phyloP scores from a whole-genome alignment of 2,888 invertebrate species.

The Colletes collaris region DNA sequence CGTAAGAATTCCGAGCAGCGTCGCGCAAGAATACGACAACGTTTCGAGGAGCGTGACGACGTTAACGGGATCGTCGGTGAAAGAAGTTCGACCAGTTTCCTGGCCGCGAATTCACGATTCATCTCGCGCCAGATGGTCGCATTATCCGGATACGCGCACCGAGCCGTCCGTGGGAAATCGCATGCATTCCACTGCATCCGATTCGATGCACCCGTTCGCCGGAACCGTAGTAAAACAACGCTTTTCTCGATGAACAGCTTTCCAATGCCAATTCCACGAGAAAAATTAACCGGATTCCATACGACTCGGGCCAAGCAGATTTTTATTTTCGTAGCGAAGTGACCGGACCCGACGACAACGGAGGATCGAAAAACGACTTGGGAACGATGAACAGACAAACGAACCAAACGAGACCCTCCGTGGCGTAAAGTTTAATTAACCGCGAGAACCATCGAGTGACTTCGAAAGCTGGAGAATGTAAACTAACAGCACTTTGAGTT shows the following conservation, averaged over 20 bases:
- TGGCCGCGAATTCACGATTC: conserved; percentile 33
- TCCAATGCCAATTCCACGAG: too few species aligned
- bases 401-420: not conserved
- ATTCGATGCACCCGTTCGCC: conserved; percentile 2
- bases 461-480: not conserved
- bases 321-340: too few species aligned
- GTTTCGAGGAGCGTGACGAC: not conserved
- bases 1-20: not conserved
- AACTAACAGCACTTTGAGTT: not conserved
- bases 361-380: too few species aligned
- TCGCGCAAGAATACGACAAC: not conserved
- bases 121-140: conserved; percentile 36
- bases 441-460: not conserved
- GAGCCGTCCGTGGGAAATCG: conserved; percentile 46
- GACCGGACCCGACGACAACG: too few species aligned
- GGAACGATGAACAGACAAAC: too few species aligned
- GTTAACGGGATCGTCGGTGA: conserved; percentile 14
- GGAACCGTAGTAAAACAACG: conserved; percentile 3
- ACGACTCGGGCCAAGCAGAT: too few species aligned
- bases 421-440: conserved; percentile 12
- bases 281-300: not conserved
- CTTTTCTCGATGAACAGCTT: not conserved
- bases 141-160: conserved; percentile 47
- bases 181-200: conserved; percentile 19
- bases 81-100: conserved; percentile 30